Percentiles rank a stretch among this genome's conserved stretches.
Evolutionary conservation across 2,797 vertebrate genomes (phyloP).

Genomic region (Coregonus sp.): DNA sequence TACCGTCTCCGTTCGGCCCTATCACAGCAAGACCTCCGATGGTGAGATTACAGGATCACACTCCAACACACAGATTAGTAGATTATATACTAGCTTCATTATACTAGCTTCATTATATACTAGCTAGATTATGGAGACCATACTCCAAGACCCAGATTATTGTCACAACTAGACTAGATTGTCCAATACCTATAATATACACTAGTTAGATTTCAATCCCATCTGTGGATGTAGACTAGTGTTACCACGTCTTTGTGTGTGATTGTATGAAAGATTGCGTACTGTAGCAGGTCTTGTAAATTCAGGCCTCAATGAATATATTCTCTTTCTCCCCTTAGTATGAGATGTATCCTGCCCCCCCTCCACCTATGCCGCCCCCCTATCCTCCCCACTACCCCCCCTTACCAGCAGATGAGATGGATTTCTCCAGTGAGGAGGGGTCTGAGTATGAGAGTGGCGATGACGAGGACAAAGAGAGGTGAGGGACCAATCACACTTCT

Average conservation of each 20-base stretch:
- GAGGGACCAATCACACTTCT: slow-evolving; percentile 11
- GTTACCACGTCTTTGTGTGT: too few relatives aligned
- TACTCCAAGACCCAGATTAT: neutral
- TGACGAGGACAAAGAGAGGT: slow-evolving; percentile 93
- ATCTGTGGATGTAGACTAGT: too few relatives aligned
- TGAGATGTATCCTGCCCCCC: slow-evolving; percentile 78
- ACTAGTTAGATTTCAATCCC: too few relatives aligned
- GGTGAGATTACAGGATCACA: slow-evolving; percentile 71
- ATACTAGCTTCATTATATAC: neutral
- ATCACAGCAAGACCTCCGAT: slow-evolving; percentile 86
- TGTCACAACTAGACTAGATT: neutral
- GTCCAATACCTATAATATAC: too few relatives aligned
- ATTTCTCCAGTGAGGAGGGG: slow-evolving; percentile 82
- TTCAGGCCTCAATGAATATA: neutral
- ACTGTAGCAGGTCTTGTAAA: neutral
- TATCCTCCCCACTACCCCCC: slow-evolving; percentile 89
- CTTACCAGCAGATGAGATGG: slow-evolving; percentile 84
- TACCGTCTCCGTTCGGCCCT: slow-evolving; percentile 92
- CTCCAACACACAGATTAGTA: neutral
- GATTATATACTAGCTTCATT: neutral
- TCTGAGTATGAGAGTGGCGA: slow-evolving; percentile 95
- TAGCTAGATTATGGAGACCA: too few relatives aligned
- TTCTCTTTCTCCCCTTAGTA: slow-evolving; percentile 70
- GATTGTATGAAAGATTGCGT: too few relatives aligned
- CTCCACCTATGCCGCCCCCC: slow-evolving; percentile 85